Percentiles rank a stretch among this genome's conserved stretches.
Conservation (phyloP, 2,113 vertebrate species). For the Nipponia nippon region DNA sequence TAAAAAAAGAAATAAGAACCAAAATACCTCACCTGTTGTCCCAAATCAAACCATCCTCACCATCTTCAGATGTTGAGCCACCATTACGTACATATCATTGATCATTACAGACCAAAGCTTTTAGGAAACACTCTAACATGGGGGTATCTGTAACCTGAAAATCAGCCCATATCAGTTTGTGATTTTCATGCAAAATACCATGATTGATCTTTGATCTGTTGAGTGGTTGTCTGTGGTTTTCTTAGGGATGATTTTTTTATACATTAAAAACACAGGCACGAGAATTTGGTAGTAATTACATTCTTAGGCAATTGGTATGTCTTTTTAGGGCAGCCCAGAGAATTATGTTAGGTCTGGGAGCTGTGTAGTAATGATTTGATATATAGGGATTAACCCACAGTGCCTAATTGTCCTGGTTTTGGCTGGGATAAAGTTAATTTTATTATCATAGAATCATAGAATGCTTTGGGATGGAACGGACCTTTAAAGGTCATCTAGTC, state of each 20-base stretch:
- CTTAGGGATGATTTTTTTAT: not conserved
- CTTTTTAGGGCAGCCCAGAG: conserved; percentile 12
- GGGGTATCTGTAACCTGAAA: not conserved
- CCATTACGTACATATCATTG: not conserved
- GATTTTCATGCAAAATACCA: not conserved
- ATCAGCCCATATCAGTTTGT: not conserved
- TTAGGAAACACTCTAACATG: not conserved
- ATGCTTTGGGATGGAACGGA: no score
- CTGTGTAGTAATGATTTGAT: not conserved
- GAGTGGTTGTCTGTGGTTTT: not conserved
- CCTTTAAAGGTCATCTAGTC: no score
- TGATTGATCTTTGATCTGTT: not conserved
- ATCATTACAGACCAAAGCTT: not conserved
- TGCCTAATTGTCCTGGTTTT: not conserved
- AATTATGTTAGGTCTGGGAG: conserved; percentile 23
- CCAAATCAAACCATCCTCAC: not conserved
- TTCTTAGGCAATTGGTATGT: conserved; percentile 1
- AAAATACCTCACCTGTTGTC: not conserved
- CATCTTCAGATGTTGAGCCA: not conserved
- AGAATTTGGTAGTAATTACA: not conserved
- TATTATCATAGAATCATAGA: no score
- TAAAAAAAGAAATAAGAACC: accelerated
- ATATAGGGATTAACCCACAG: not conserved
- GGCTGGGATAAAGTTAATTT: no score
- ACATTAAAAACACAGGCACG: not conserved